phyloP scores from a whole-genome alignment of 2,797 vertebrate genomes.

The Macropodus opercularis region DNA sequence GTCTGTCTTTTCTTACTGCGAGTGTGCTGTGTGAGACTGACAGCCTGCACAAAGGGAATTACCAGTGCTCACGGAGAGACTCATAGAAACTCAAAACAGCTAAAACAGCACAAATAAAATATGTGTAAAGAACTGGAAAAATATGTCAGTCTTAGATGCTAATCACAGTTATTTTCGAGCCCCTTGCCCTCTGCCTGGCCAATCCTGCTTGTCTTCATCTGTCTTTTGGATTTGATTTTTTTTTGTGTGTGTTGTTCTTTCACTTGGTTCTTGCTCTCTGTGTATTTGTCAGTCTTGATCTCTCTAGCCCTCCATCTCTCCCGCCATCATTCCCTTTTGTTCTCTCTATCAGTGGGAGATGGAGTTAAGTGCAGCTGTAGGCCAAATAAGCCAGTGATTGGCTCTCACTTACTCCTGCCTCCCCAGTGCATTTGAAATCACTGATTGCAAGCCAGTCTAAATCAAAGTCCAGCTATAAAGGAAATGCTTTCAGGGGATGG shows the following conservation, averaged over 20 bases:
- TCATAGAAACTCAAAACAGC: slow-evolving; percentile 3
- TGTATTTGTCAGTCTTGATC: slow-evolving; percentile 62
- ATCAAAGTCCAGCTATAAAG: slow-evolving; percentile 65
- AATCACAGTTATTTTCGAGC: slow-evolving; percentile 55
- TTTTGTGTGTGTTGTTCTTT: slow-evolving; percentile 30
- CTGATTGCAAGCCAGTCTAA: slow-evolving; percentile 77
- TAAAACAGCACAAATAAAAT: slow-evolving; percentile 34
- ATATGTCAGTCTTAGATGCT: slow-evolving; percentile 44
- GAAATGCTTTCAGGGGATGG: slow-evolving; percentile 60
- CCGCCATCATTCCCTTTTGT: slow-evolving; percentile 66
- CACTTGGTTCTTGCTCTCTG: slow-evolving; percentile 20
- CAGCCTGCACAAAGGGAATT: slow-evolving; percentile 33
- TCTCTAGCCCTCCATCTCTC: slow-evolving; percentile 54
- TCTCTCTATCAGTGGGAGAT: slow-evolving; percentile 70
- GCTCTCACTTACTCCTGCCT: slow-evolving; percentile 76
- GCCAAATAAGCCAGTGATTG: slow-evolving; percentile 80
- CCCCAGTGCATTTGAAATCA: slow-evolving; percentile 73
- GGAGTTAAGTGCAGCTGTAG: slow-evolving; percentile 79
- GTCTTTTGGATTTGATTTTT: slow-evolving; percentile 39
- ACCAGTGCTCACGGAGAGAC: slow-evolving; percentile 14
- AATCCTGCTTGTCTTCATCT: slow-evolving; percentile 41
- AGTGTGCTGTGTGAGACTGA: slow-evolving; percentile 23
- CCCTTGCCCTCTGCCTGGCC: slow-evolving; percentile 36
- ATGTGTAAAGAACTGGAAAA: slow-evolving; percentile 26
- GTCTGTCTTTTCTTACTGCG: slow-evolving; percentile 10